A percentile compares a stretch with the other conserved stretches of the same genome.
These are phyloP conservation scores for Dipodomys spectabilis DNA, from an alignment of 2,113 vertebrate genomes.

Conservation along the genomic window DNA sequence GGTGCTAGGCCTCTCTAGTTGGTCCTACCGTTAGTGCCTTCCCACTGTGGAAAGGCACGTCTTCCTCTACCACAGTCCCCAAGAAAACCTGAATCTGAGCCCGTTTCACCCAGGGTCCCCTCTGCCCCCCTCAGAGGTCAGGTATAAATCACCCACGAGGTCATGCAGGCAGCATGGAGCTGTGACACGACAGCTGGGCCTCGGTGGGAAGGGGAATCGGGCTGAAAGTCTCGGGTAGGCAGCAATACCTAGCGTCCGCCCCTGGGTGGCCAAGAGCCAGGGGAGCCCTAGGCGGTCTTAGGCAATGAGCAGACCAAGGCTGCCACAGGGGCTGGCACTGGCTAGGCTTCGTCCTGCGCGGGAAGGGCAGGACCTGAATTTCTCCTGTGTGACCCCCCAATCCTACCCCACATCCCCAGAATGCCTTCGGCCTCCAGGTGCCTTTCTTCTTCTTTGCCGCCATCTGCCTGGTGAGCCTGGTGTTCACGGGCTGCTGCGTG, in stretches of 20 bases:
- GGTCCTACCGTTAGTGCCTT: no score
- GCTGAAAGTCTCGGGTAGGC: no score
- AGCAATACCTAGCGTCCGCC: neutral
- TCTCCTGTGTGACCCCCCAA: rapidly evolving
- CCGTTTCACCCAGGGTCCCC: neutral
- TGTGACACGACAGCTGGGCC: rapidly evolving
- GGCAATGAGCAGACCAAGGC: neutral
- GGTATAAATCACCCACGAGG: neutral
- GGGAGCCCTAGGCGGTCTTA: neutral
- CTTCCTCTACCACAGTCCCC: neutral
- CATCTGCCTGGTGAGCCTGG: constrained; percentile 89
- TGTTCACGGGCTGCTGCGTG: constrained; percentile 93
- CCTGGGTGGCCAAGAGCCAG: neutral
- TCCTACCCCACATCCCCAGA: constrained; percentile 74
- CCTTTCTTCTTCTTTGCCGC: constrained; percentile 93
- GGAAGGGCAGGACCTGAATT: rapidly evolving
- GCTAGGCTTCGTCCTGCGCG: rapidly evolving
- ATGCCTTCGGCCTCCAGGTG: constrained; percentile 87
- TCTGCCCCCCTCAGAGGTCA: neutral
- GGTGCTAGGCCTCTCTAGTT: neutral
- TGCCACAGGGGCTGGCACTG: rapidly evolving
- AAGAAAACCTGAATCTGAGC: neutral
- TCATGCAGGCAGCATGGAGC: no score
- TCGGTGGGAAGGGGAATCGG: neutral
- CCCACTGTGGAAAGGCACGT: no score